Evolutionary conservation across 2,113 vertebrate species (phyloP), one percentile per base, ranked within the genome.

Genomic region (Coturnix japonica): DNA sequence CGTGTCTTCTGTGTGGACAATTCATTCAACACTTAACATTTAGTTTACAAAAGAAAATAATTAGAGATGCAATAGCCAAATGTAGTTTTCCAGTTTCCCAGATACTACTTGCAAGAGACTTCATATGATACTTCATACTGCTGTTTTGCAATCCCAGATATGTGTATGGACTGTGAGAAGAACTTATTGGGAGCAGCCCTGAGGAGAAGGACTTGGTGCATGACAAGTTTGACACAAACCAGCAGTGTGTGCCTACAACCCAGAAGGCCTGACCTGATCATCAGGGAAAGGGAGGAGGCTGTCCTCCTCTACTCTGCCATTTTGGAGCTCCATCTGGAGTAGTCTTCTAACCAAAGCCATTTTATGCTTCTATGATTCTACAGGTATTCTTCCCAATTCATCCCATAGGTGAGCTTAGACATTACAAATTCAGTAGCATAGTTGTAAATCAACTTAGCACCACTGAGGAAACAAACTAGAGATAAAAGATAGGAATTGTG

Each of bases 391-490:
- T 76, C 18, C 39, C 60, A 13, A 64, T 46, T 15, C 15, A 30
- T 26, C 12, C 13, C 0, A 0, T 71, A 66, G 46, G 18, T 61
- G 25, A 84, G 18, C 2, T 89, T 26, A 47, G 11, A 53, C 7
- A 26, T 1, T 7, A 44, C 28, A 71, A 21, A 13, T 31, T 49
- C n/a, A 77, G 20, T 13, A 76, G 15, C 16, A 59, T 2, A 12
- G 10, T 2, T 37, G 81, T 64, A 28, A 28, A 44, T 43, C 43
- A 49, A 18, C 7, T 70, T 57, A 80, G 9, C 33, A 57, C 11
- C 8, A 57, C 3, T 30, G 31, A 44, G 35, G 37, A 26, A 84
- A 54, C 5, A 33, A 87, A 81, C 4, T n/a, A 53, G 26, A 85
- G 21, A 23, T 21, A 41, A 85, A 82, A 74, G 10, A 41, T 3